These are phyloP conservation scores for Colostygia pectinataria DNA, from an alignment of 2,888 invertebrate species.

Conservation along the genomic window DNA sequence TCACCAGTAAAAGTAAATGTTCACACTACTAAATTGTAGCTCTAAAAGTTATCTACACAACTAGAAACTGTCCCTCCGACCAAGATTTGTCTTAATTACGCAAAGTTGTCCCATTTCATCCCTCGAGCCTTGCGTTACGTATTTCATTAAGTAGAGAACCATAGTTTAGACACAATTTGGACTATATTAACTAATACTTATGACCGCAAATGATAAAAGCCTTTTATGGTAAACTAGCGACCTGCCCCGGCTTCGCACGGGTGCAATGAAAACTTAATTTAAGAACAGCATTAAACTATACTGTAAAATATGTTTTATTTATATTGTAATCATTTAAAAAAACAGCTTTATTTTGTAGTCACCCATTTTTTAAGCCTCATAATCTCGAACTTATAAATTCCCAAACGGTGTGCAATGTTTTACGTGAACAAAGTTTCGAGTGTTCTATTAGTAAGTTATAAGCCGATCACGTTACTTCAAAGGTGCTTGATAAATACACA, in stretches of 20 bases:
- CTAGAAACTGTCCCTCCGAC: not conserved
- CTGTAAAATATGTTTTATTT: no score
- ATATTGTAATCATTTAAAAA: no score
- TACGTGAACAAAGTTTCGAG: no score
- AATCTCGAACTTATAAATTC: no score
- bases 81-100: constrained; percentile 20
- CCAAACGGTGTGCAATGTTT: no score
- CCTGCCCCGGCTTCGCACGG: no score
- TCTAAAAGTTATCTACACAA: not conserved
- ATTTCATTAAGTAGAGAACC: constrained; percentile 14
- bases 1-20: constrained; percentile 3
- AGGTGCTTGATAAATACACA: not conserved
- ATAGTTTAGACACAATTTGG: constrained; percentile 10
- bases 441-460: no score
- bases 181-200: constrained; percentile 15
- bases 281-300: no score
- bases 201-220: constrained; percentile 7
- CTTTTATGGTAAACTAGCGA: constrained; percentile 15
- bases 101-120: constrained; percentile 10
- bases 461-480: no score
- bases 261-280: no score
- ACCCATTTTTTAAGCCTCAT: no score
- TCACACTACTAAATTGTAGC: not conserved
- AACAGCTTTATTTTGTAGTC: no score
- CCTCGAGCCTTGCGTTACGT: constrained; percentile 1